Conservation (phyloP, 2,888 invertebrate species). For the Ichneumoninae sp. region DNA sequence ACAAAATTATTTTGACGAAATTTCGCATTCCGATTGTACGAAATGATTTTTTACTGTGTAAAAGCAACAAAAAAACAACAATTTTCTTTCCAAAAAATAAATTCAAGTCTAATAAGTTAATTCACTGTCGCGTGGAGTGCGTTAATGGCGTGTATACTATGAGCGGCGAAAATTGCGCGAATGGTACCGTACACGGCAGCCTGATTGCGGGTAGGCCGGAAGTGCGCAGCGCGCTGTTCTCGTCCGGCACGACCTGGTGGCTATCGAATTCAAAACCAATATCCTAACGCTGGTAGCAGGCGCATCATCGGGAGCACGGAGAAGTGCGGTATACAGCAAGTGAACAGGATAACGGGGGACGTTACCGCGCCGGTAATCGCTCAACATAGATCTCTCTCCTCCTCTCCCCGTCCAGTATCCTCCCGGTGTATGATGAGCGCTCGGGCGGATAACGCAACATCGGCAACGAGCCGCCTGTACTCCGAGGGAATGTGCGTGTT, state of each 20-base stretch:
- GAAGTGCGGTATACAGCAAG: conserved; percentile 30
- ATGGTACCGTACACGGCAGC: conserved; percentile 25
- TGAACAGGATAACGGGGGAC: conserved; percentile 59
- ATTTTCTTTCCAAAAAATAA: not conserved
- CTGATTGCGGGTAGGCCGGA: conserved; percentile 55
- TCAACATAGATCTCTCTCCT: conserved; percentile 49
- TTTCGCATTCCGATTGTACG: too few species aligned
- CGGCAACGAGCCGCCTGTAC: conserved; percentile 13
- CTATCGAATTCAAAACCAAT: conserved; percentile 78
- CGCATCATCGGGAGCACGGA: conserved; percentile 36
- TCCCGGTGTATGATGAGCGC: conserved; percentile 29
- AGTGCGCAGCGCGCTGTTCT: conserved; percentile 28
- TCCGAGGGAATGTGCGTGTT: conserved; percentile 38
- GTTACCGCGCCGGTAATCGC: conserved; percentile 59
- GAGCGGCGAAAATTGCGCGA: conserved; percentile 59
- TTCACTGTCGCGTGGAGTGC: conserved; percentile 40
- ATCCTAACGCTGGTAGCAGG: conserved; percentile 67
- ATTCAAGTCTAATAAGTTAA: conserved; percentile 12
- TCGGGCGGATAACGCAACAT: conserved; percentile 48
- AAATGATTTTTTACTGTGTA: too few species aligned
- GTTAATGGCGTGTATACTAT: conserved; percentile 48
- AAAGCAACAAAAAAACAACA: too few species aligned
- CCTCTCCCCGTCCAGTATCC: not conserved
- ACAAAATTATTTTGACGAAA: too few species aligned
- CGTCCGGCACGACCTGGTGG: conserved; percentile 48